Conservation (phyloP, 2,113 vertebrate genomes). For the Trichechus manatus region DNA sequence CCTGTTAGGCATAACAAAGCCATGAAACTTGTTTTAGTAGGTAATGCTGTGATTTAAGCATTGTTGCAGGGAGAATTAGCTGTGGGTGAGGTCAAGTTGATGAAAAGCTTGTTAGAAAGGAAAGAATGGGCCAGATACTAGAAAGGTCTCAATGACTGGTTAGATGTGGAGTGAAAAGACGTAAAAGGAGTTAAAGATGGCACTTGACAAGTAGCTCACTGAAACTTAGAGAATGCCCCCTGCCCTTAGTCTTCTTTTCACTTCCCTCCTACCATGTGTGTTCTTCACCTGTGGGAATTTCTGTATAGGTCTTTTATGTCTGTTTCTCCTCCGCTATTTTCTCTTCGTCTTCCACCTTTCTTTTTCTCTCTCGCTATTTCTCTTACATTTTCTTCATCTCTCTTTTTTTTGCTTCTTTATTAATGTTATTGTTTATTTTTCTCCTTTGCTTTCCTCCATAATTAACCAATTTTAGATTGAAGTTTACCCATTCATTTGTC, state of each 20-base stretch:
- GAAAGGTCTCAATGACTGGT: background rate
- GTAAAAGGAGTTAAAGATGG: background rate
- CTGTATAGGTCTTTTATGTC: background rate
- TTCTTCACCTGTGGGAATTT: background rate
- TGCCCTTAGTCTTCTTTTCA: background rate
- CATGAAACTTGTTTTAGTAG: background rate
- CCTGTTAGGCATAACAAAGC: background rate
- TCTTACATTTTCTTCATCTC: background rate
- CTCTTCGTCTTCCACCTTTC: background rate
- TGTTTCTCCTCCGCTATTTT: background rate
- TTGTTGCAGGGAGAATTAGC: background rate
- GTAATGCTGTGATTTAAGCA: background rate
- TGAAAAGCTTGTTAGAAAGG: background rate
- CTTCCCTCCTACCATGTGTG: accelerated
- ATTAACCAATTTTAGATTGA: background rate
- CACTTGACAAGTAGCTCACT: background rate
- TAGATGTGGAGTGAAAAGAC: background rate
- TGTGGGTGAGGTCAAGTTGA: background rate
- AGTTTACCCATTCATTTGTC: background rate
- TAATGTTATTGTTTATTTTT: background rate
- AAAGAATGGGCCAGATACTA: background rate
- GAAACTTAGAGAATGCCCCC: background rate
- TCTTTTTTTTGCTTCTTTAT: background rate
- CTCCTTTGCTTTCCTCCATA: background rate
- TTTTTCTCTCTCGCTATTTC: background rate